Conservation (phyloP, 1,140 invertebrate species). For the Whitmania pigra region DNA sequence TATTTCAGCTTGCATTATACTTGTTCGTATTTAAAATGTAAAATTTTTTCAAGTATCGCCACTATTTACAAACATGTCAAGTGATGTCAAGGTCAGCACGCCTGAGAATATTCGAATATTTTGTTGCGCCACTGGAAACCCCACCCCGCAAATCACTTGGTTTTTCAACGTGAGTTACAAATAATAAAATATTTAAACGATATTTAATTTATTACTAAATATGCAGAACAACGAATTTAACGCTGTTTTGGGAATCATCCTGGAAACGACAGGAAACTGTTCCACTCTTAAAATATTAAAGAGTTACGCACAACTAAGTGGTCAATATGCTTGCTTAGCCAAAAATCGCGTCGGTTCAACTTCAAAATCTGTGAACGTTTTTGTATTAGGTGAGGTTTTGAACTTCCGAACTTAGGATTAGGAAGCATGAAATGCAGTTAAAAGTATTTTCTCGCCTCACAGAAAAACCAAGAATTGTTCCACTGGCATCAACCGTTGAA, state of each 20-base stretch:
- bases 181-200: neutral
- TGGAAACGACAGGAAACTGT: no score
- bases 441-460: neutral
- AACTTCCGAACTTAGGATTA: neutral
- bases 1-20: neutral
- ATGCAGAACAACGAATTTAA: neutral
- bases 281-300: no score
- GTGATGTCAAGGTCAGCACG: no score
- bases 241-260: no score
- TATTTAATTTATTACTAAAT: neutral
- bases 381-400: constrained; percentile 12
- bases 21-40: neutral
- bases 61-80: neutral
- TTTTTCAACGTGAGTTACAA: neutral
- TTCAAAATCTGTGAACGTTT: constrained; percentile 6
- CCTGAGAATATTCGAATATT: neutral
- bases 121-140: neutral
- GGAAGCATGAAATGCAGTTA: no score
- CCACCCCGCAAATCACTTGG: neutral
- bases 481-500: neutral
- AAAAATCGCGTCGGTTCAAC: neutral
- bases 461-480: constrained; percentile 12
- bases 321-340: constrained; percentile 4
- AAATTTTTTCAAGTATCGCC: neutral
- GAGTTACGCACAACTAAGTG: neutral